Evolutionary conservation across 1,140 invertebrate genomes (phyloP).

Genomic region (Triops longicaudatus): DNA sequence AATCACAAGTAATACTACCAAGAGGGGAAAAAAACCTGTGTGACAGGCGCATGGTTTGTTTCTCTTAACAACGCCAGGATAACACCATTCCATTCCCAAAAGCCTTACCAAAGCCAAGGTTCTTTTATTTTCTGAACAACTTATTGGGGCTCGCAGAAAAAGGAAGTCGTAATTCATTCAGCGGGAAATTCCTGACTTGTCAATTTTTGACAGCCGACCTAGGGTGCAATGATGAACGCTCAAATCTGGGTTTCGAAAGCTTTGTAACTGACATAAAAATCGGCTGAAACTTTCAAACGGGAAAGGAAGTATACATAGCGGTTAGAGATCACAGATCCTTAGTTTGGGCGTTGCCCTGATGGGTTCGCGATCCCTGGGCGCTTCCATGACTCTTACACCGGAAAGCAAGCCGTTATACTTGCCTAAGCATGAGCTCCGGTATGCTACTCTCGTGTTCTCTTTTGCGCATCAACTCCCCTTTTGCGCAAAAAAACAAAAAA

Average conservation of each 20-base stretch:
- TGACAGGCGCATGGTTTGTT: not conserved
- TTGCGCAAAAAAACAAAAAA: not conserved
- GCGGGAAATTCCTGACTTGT: not conserved
- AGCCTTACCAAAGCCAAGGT: not conserved
- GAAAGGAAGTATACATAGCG: not conserved
- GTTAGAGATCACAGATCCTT: not conserved
- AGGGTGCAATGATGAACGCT: slow-evolving; percentile 5
- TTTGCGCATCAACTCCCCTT: not conserved
- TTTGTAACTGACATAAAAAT: not conserved
- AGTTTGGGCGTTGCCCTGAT: not conserved
- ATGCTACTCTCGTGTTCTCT: not conserved
- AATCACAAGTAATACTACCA: not conserved
- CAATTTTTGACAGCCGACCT: not conserved
- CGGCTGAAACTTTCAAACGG: not conserved
- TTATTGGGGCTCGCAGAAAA: not conserved
- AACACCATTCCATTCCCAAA: not conserved
- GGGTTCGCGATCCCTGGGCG: not conserved
- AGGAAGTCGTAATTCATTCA: not conserved
- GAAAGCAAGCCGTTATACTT: not conserved
- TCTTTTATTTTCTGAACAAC: not conserved
- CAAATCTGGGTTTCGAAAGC: not conserved
- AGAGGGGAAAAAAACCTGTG: not conserved
- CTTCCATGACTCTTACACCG: not conserved
- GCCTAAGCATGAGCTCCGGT: slow-evolving; percentile 6
- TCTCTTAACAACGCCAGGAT: not conserved